Evolutionary conservation across 1,140 invertebrate genomes (phyloP), one percentile per base, ranked within the genome.

Genomic region (Drepana arcuata): DNA sequence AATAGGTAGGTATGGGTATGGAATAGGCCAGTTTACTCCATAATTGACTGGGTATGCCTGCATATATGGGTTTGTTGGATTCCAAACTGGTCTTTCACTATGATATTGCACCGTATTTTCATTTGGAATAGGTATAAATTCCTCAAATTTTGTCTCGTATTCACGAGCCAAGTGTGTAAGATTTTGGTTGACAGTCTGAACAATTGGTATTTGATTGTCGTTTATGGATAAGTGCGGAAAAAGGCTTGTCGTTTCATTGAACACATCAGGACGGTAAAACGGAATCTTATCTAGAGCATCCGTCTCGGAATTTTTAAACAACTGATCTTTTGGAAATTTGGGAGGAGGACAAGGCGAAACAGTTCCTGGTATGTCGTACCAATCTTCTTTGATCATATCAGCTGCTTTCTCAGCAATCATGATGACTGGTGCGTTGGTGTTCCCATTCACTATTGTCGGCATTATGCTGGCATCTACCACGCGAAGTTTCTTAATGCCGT

Each of bases 361-460:
- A n/a, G n/a, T n/a, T 13, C 50, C 43, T 5, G 31, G 13, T 5
- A 25, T 9, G 2, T 75, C 56, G 6, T 69, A 47, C 91, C 91
- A 93, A 34, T 91, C 84, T 40, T 88, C 83, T 60, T 93, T 94
- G 5, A 97, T 91, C 77, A 96, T 81, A 77, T 97, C 95, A 0
- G 95, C 86, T 0, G 92, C 95, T 66, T 95, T 96, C 58, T 98
- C 95, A 0, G 85, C 95, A 14, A 98, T 94, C 95, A 97, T 97
- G 6, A 97, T 92, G 1, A 91, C 89, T 0, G 93, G 92, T 0
- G 93, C 92, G 49, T 95, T 94, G 1, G 94, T 94, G 51, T 95
- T 95, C 0, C 93, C 94, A 58, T 88, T 93, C 0, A 92, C 90
- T 4, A 95, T 92, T 0, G 86, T 87, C 0, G 93, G 92, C 90